phyloP scores from a whole-genome alignment of 2,797 vertebrate species.

The Coluber constrictor region DNA sequence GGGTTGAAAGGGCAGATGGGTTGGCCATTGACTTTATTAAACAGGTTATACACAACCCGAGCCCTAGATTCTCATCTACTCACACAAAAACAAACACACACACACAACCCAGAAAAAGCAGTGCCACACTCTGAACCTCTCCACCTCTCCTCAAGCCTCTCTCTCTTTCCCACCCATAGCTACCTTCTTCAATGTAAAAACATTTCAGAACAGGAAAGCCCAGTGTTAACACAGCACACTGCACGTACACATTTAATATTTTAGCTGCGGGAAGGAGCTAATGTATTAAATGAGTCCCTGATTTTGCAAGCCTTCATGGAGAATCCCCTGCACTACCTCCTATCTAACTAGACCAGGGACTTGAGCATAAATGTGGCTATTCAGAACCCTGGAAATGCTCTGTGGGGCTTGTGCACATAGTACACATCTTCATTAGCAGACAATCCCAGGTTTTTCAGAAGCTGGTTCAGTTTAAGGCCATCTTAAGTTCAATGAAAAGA shows the following conservation, averaged over 20 bases:
- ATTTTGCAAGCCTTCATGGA: not conserved
- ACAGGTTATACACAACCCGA: not conserved
- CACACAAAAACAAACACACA: not conserved
- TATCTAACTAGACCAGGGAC: not conserved
- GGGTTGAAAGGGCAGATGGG: not conserved
- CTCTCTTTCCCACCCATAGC: not conserved
- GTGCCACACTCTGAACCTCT: not conserved
- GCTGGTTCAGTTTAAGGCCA: not conserved
- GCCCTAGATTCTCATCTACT: not conserved
- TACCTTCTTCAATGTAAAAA: not conserved
- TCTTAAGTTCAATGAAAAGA: not conserved
- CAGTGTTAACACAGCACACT: not conserved
- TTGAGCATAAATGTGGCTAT: not conserved
- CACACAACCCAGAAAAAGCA: not conserved
- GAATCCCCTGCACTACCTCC: not conserved
- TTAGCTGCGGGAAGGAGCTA: not conserved
- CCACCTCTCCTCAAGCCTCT: not conserved
- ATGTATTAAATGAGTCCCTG: not conserved
- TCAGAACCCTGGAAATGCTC: not conserved
- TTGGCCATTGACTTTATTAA: not conserved
- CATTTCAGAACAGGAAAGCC: not conserved
- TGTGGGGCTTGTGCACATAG: not conserved
- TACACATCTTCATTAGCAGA: not conserved
- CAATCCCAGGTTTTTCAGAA: not conserved
- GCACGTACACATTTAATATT: not conserved